A percentile compares a stretch with the other conserved stretches of the same genome.
These are phyloP conservation scores for Melanerpes aurifrons DNA, from an alignment of 2,113 vertebrate genomes.

Conservation along the genomic window DNA sequence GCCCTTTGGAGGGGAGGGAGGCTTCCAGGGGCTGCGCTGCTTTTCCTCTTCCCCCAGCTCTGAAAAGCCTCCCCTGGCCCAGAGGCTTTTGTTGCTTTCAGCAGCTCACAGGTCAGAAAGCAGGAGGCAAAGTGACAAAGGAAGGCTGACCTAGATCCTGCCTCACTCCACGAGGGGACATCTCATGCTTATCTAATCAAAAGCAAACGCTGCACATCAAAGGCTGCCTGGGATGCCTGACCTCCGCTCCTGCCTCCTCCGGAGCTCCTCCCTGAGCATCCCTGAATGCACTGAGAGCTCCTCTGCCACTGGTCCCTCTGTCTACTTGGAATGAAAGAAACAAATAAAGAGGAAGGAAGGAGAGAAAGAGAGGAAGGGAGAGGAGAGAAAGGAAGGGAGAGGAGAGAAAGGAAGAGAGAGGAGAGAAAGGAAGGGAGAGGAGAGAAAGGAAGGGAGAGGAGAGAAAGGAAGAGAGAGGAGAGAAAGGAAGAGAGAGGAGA, in stretches of 20 bases:
- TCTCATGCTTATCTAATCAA: not conserved
- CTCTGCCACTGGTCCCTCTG: not conserved
- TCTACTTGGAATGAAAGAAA: not conserved
- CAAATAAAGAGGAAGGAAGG: too few relatives aligned
- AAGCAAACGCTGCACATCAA: not conserved
- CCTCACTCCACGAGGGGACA: not conserved
- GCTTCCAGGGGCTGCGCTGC: not conserved
- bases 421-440: too few relatives aligned
- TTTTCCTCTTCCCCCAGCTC: not conserved
- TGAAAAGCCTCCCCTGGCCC: conserved; percentile 22
- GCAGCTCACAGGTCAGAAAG: conserved; percentile 7
- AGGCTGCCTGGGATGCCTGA: not conserved
- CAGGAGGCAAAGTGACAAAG: not conserved
- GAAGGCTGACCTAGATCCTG: not conserved
- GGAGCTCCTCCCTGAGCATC: not conserved
- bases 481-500: too few relatives aligned
- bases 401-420: too few relatives aligned
- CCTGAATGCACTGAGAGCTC: not conserved
- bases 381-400: too few relatives aligned
- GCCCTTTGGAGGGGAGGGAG: not conserved
- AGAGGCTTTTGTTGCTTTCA: not conserved
- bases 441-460: too few relatives aligned
- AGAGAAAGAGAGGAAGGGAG: too few relatives aligned
- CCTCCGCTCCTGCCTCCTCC: not conserved
- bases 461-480: too few relatives aligned